Base-by-base conservation (phyloP, 1,140 invertebrate species). In the Cydia splendana region DNA sequence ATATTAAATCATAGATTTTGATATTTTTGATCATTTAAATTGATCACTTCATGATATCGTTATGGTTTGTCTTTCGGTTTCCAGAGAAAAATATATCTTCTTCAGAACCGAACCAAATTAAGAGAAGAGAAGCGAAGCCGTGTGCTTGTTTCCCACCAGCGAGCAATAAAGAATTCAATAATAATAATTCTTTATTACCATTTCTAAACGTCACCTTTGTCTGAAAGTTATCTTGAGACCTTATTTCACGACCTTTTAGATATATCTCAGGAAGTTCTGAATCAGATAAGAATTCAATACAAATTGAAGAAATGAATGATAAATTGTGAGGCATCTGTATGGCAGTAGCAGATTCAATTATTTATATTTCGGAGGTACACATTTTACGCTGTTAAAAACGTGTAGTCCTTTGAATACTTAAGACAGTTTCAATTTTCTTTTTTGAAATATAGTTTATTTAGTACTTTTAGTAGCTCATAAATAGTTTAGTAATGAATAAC, bases 181-280 rank as follows among this genome's bases (percentile, higher is more conserved):
- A 57, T 57, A 1, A 6, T 57, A 20, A 57, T n/a, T 6, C n/a
- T 18, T 18, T 57, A 57, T 57, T 18, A 18, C 53, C 53, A 57
- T 62, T 24, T 62, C 9, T 62, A 24, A 62, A 62, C 53, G 53
- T 57, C n/a, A 57, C 15, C 5, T 57, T 57, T 62, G 20, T 62
- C 57, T 62, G 20, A 62, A 62, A 10, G 20, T 62, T 62, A 62
- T 24, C 57, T 62, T 18, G n/a, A 53, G 51, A 53, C 51, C 51
- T 53, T 18, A 53, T 18, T n/a, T 53, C 51, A 13, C 51, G 51
- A 53, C 4, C 51, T 53, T 53, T 53, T n/a, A n/a, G 51, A 18
- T 53, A 53, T 18, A 53, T 53, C 51, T n/a, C 51, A 62, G 57
- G 57, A 62, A 62, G 57, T 62, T 62, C 18, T 24, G 9, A 62